Base-by-base conservation (phyloP, 1,140 invertebrate genomes). In the Drosophila aff. region DNA sequence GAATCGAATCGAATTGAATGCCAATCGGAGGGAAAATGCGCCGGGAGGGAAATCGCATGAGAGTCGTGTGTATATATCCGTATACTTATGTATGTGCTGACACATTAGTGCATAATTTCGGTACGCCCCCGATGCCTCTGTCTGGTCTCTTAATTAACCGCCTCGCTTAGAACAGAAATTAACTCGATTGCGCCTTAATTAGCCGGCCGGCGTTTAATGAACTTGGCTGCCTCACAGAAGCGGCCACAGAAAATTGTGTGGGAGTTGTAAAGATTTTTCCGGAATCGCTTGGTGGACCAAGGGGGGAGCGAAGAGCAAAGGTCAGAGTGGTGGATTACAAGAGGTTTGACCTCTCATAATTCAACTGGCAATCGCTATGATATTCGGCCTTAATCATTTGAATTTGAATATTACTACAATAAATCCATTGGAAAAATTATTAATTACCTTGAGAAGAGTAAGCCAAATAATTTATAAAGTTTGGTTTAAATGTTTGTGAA, bases 101-200 rank as follows among this genome's bases (percentile, higher is more conserved):
- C 84, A 83, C 81, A 84, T 89, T 90, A 89, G 78, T 80, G 78
- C 85, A 89, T 89, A 79, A 89, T 90, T 90, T 81, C 49, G 46
- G 46, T 43, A 60, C 61, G 63, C 52, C 81, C 63, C 36, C 76
- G 41, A 49, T 50, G 43, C 60, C 64, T 58, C 76, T 59, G 86
- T 85, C 86, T 90, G 86, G 74, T 64, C 59, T 85, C 67, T 80
- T 85, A 90, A 90, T 90, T 90, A 90, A 85, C 71, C 81, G 86
- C 82, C 77, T 85, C 82, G 79, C 72, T 85, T 85, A 91, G 85
- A 75, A 58, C 46, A 82, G 86, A 85, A 90, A 90, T 90, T 90
- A 90, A 90, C 86, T 90, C 85, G 86, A 90, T 90, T 85, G 81
- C 73, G 76, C 82, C 79, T 85, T 90, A 89, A 89, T 89, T 89